Percentiles rank a stretch among this genome's conserved stretches.
Evolutionary conservation across 2,888 invertebrate species (phyloP).

Genomic region (Drosophila atripex): DNA sequence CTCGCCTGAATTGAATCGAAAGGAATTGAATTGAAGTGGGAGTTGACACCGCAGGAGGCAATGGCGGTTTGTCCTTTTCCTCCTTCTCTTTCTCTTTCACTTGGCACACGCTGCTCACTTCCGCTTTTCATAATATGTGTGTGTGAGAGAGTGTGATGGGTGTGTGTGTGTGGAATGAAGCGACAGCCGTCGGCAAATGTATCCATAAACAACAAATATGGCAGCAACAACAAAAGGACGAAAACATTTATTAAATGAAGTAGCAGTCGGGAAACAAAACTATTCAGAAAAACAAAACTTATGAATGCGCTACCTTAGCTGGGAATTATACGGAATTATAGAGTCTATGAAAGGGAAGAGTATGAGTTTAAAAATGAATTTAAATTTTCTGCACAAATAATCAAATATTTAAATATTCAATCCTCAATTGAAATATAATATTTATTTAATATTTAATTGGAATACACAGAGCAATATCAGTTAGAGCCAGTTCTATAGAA

Average conservation of each 20-base stretch:
- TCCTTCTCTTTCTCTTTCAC: background rate
- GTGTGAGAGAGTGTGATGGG: constrained; percentile 12
- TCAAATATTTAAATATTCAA: too few relatives aligned
- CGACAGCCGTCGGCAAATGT: constrained; percentile 76
- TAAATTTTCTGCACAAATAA: too few relatives aligned
- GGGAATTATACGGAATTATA: too few relatives aligned
- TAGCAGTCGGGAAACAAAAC: constrained; percentile 37
- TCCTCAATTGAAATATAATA: too few relatives aligned
- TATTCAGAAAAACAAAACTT: background rate
- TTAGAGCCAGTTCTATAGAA: background rate
- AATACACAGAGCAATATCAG: constrained; percentile 17
- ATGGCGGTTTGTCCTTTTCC: constrained; percentile 46
- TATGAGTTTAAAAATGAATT: too few relatives aligned
- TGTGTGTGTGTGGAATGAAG: constrained; percentile 63
- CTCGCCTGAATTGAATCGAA: constrained; percentile 24
- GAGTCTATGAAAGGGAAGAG: too few relatives aligned
- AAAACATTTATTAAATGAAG: constrained; percentile 76
- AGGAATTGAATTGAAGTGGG: constrained; percentile 16
- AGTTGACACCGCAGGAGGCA: constrained; percentile 67
- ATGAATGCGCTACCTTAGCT: constrained; percentile 42
- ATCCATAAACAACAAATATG: constrained; percentile 74
- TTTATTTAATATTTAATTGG: background rate
- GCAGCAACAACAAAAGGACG: constrained; percentile 34
- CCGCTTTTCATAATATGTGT: constrained; percentile 35
- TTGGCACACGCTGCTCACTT: constrained; percentile 66